Evolutionary conservation across 1,140 invertebrate genomes (phyloP).

Genomic region (Zaprionus tsacasi): DNA sequence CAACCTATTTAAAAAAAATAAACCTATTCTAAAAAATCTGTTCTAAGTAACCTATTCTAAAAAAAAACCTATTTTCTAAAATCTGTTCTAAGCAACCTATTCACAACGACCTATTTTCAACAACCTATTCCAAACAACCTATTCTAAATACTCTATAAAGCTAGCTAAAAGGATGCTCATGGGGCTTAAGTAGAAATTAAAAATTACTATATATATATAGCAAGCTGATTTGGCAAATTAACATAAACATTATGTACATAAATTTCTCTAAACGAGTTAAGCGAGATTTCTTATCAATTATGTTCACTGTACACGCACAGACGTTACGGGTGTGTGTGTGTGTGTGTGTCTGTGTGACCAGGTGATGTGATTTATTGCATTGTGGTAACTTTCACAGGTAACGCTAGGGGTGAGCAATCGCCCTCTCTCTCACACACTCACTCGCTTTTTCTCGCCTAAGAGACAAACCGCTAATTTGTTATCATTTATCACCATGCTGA

Average conservation of each 20-base stretch:
- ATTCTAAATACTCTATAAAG: no score
- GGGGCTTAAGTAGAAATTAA: no score
- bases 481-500: constrained; percentile 72
- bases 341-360: constrained; percentile 43
- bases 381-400: constrained; percentile 75
- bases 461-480: constrained; percentile 78
- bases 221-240: background rate
- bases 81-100: no score
- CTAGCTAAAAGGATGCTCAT: no score
- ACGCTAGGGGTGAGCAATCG: constrained; percentile 20
- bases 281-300: background rate
- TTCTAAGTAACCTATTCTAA: no score
- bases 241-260: background rate
- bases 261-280: background rate
- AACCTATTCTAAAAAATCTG: no score
- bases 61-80: no score
- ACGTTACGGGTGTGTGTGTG: constrained; percentile 3
- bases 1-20: no score
- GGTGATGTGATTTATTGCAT: constrained; percentile 77
- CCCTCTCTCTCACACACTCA: background rate
- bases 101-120: no score
- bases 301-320: constrained; percentile 32
- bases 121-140: no score
- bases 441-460: constrained; percentile 48
- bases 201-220: background rate